Evolutionary conservation across 2,888 invertebrate species (phyloP), one percentile per base, ranked within the genome.

Genomic region (Oscheius sp.): DNA sequence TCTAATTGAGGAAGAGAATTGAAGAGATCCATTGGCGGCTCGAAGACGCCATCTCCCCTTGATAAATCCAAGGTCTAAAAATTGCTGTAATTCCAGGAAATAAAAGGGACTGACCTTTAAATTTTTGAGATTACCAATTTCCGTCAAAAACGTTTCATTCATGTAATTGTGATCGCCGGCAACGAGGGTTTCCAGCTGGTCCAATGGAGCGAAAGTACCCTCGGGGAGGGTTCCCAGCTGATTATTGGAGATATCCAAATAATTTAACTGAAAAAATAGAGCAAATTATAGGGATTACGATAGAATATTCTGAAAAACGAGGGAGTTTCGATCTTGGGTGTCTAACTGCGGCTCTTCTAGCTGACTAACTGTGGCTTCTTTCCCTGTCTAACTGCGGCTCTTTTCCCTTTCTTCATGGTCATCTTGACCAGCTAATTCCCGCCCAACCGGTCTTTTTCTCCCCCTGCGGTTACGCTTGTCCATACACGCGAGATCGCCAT

Each of bases 231-330:
- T 91, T 66, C 93, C 92, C 81, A 96, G 93, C 89, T 94, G 93
- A 91, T 96, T 96, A 82, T 93, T 93, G 89, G 95, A 94, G 84
- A 96, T 91, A 16, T 93, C 93, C 61, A 96, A 92, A 85, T 94
- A 94, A 80, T 93, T 92, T 76, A 95, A 91, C 76, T 93, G 76
- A 69, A 87, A 78, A 21, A 7, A 49, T 5, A 49, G 49, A 3
- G 13, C 5, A n/a, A n/a, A n/a, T n/a, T n/a, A n/a, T n/a, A n/a
- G n/a, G n/a, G n/a, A n/a, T n/a, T n/a, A n/a, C n/a, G n/a, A n/a
- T n/a, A n/a, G n/a, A n/a, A n/a, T n/a, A n/a, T n/a, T n/a, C n/a
- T n/a, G n/a, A n/a, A n/a, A n/a, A n/a, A n/a, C n/a, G n/a, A n/a
- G n/a, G n/a, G n/a, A n/a, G n/a, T n/a, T n/a, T n/a, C n/a, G n/a